These are phyloP conservation scores for Rhodophaea formosa DNA, from an alignment of 2,888 invertebrate species.

Conservation along the genomic window DNA sequence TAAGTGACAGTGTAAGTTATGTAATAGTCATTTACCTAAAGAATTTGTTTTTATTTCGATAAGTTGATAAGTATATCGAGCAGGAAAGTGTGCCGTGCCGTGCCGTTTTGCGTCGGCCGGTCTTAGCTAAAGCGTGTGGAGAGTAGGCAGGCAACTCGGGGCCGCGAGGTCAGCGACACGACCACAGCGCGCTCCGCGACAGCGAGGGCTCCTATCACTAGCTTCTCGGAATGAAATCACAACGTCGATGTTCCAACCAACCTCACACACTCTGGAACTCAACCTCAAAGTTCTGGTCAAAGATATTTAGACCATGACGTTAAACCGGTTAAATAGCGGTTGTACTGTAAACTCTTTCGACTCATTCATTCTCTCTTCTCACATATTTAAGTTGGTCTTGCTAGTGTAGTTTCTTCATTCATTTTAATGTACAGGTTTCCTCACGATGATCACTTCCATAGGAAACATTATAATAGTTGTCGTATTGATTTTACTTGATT, in stretches of 20 bases:
- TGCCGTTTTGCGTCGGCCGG: conserved; percentile 38
- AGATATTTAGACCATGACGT: no score
- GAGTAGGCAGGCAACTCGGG: conserved; percentile 54
- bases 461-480: no score
- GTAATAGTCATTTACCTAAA: background rate
- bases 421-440: no score
- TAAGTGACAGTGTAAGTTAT: background rate
- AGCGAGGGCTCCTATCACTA: conserved; percentile 41
- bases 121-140: conserved; percentile 19
- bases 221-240: conserved; percentile 40
- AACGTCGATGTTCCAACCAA: conserved; percentile 10
- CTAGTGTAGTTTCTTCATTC: no score
- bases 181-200: conserved; percentile 40
- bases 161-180: conserved; percentile 76
- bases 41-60: conserved; percentile 21
- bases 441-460: no score
- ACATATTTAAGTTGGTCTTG: no score
- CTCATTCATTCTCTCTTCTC: no score
- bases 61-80: conserved; percentile 32
- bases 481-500: no score
- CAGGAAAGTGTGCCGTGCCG: conserved; percentile 55
- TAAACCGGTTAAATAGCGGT: no score
- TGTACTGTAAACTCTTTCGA: no score
- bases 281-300: no score
- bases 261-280: background rate